Conservation (phyloP, 2,888 invertebrate genomes). For the Ypsolopha scabrella region DNA sequence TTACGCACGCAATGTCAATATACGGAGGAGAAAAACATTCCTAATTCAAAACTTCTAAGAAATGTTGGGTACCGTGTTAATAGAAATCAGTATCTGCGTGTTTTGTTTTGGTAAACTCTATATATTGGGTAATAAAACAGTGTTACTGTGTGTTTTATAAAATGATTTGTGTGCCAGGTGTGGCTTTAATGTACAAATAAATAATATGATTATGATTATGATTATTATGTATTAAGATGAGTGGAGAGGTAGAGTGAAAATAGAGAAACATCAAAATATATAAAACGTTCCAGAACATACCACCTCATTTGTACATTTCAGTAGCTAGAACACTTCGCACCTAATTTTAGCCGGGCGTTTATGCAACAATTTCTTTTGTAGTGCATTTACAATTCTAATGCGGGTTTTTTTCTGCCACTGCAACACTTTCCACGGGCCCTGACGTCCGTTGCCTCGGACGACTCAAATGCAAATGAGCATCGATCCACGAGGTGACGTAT, state of each 20-base stretch:
- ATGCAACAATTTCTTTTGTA: slow-evolving; percentile 62
- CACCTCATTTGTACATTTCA: slow-evolving; percentile 33
- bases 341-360: slow-evolving; percentile 49
- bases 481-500: slow-evolving; percentile 60
- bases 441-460: slow-evolving; percentile 57
- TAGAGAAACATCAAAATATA: background rate
- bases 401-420: slow-evolving; percentile 43
- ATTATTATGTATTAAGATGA: no score
- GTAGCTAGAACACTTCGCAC: slow-evolving; percentile 35
- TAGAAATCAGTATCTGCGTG: no score
- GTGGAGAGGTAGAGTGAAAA: background rate
- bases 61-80: no score
- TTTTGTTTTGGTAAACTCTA: no score
- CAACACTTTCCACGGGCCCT: slow-evolving; percentile 63
- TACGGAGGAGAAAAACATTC: slow-evolving; percentile 9
- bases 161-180: no score
- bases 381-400: slow-evolving; percentile 63
- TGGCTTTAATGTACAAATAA: no score
- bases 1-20: slow-evolving; percentile 50
- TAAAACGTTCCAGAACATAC: background rate
- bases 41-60: no score
- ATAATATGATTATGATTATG: no score
- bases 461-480: slow-evolving; percentile 64
- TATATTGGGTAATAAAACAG: no score
- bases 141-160: no score